phyloP scores from a whole-genome alignment of 1,140 invertebrate genomes.

The Ganaspis sp. region DNA sequence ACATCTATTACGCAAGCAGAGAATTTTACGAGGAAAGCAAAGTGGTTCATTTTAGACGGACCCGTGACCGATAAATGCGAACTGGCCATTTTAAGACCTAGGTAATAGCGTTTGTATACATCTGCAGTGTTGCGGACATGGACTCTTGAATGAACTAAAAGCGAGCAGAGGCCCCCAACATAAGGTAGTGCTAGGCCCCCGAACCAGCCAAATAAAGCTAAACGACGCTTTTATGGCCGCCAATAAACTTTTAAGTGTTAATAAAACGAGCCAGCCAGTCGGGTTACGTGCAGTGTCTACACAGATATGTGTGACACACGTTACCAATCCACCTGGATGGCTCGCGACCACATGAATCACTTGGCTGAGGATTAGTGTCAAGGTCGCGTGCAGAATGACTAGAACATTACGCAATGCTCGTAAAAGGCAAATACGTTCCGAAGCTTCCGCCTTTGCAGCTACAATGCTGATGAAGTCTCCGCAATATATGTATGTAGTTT shows the following conservation, averaged over 20 bases:
- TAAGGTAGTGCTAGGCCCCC: slow-evolving; percentile 53
- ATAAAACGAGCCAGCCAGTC: slow-evolving; percentile 68
- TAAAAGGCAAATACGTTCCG: slow-evolving; percentile 60
- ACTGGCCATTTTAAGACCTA: slow-evolving; percentile 22
- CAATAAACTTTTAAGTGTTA: slow-evolving; percentile 77
- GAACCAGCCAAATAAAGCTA: slow-evolving; percentile 70
- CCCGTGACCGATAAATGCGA: slow-evolving; percentile 36
- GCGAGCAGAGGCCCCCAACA: slow-evolving; percentile 39
- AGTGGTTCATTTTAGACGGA: slow-evolving; percentile 41
- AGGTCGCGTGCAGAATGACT: slow-evolving; percentile 64
- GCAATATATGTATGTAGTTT: slow-evolving; percentile 1
- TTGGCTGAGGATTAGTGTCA: slow-evolving; percentile 67
- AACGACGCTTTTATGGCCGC: slow-evolving; percentile 73
- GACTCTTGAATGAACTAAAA: slow-evolving; percentile 52
- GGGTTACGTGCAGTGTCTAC: slow-evolving; percentile 54
- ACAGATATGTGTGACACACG: slow-evolving; percentile 50
- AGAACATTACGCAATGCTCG: slow-evolving; percentile 66
- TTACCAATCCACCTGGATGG: slow-evolving; percentile 54
- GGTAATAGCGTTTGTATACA: slow-evolving; percentile 22
- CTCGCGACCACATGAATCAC: slow-evolving; percentile 63
- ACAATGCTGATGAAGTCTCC: not conserved
- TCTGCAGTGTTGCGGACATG: not conserved
- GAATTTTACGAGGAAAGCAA: slow-evolving; percentile 49
- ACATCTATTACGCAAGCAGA: slow-evolving; percentile 38
- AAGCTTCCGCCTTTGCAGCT: slow-evolving; percentile 40